These are phyloP conservation scores for Motacilla tschutschensis DNA, from an alignment of 2,113 vertebrate species.

Conservation along the genomic window DNA sequence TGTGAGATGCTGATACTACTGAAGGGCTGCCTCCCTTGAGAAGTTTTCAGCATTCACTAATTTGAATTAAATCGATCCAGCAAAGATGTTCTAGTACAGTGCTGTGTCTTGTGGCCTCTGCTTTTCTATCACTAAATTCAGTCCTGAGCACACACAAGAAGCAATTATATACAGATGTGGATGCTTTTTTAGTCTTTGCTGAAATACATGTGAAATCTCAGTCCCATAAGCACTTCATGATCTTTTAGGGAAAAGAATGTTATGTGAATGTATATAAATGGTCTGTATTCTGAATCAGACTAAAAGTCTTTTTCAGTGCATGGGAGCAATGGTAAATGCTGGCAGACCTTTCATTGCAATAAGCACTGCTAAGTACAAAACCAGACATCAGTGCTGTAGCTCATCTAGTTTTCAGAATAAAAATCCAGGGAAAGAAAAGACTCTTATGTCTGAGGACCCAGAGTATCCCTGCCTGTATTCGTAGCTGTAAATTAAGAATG, in stretches of 20 bases:
- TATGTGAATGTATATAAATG: background rate
- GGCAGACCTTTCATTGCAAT: background rate
- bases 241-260: background rate
- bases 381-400: background rate
- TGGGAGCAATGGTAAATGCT: conserved; percentile 3
- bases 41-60: background rate
- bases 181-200: background rate
- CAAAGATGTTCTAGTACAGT: background rate
- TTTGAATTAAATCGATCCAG: background rate
- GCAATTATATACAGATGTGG: background rate
- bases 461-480: background rate
- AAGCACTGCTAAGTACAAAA: background rate
- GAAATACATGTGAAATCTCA: background rate
- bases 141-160: background rate
- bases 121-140: background rate
- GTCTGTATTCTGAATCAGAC: background rate
- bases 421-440: background rate
- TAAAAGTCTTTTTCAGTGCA: background rate
- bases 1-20: background rate
- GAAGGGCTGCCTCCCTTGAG: background rate
- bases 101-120: background rate
- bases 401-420: background rate
- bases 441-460: background rate
- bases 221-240: background rate
- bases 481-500: background rate